A percentile compares a stretch with the other conserved stretches of the same genome.
Evolutionary conservation across 2,797 vertebrate genomes (phyloP).

Genomic region (Eospalax fontanierii): DNA sequence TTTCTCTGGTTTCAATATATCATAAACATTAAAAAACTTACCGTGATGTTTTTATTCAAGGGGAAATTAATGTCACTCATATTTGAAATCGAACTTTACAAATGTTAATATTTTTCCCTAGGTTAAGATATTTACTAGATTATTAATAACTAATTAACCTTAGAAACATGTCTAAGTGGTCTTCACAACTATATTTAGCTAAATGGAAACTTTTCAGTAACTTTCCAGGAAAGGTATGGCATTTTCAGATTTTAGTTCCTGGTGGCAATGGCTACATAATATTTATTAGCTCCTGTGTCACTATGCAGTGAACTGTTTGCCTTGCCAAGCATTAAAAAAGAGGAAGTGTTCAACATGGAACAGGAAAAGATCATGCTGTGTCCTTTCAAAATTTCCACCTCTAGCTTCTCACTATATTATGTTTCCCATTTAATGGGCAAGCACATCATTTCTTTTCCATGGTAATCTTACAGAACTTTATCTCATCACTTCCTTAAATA

Average conservation of each 20-base stretch:
- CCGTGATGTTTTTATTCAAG: background rate
- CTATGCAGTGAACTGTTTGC: background rate
- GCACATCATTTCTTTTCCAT: background rate
- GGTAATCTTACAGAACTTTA: background rate
- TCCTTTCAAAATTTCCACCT: constrained; percentile 49
- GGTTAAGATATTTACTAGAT: constrained; percentile 33
- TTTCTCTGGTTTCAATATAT: constrained; percentile 35
- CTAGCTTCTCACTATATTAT: background rate
- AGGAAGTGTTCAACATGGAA: background rate
- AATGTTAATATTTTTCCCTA: background rate
- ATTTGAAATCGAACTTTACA: background rate
- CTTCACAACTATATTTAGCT: background rate
- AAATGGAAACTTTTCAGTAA: background rate
- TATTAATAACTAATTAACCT: constrained; percentile 10
- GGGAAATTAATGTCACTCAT: background rate
- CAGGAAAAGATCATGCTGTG: background rate
- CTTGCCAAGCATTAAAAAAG: background rate
- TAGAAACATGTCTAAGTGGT: background rate
- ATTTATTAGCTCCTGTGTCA: background rate
- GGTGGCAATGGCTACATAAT: background rate
- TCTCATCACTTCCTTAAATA: background rate
- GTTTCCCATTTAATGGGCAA: constrained; percentile 41
- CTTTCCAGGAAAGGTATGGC: background rate
- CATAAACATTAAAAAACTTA: constrained; percentile 45
- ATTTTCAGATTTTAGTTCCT: background rate